Evolutionary conservation across 2,797 vertebrate species (phyloP), one percentile per base, ranked within the genome.

Genomic region (Knipowitschia caucasica): DNA sequence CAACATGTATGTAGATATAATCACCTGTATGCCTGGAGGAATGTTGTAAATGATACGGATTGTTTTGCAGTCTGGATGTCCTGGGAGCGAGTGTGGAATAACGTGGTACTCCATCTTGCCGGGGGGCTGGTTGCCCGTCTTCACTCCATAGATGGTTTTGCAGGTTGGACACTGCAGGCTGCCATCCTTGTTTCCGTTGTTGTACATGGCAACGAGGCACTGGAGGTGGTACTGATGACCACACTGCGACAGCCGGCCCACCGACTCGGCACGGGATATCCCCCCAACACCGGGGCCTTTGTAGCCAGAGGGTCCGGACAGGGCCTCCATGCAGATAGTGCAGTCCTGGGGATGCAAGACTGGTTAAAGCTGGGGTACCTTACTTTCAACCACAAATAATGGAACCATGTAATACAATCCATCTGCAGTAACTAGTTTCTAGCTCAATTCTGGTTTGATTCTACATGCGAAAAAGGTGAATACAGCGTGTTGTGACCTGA

Each of bases 101-200:
- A 96, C 88, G 50, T 99, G 96, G 83, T 94, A 99, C 65, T 96
- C 95, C 96, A 99, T 98, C 89, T 98, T 99, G 78, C 96, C 96
- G 0, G 96, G 95, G 8, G 96, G 96, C 87, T 99, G 96, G 10
- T 95, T 97, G 53, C 96, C 96, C 0, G 94, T 96, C 88, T 98
- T 99, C 65, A 95, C 94, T 1, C 96, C 96, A 0, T 98, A 98
- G 69, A 99, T 95, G 73, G 95, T 97, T 86, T 98, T 98, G 77
- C 96, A 98, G 53, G 94, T 97, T 12, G 96, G 96, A 58, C 96
- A 99, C 83, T 98, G 95, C 68, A 98, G 85, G 77, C 94, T 99
- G 49, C 96, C 96, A 9, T 98, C 94, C 90, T 98, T 96, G 88
- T 98, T 98, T 67, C 95, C 95, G 0, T 96, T 98, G 88, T 96